Conservation (phyloP, 2,888 invertebrate genomes). For the Agonopterix arenella region DNA sequence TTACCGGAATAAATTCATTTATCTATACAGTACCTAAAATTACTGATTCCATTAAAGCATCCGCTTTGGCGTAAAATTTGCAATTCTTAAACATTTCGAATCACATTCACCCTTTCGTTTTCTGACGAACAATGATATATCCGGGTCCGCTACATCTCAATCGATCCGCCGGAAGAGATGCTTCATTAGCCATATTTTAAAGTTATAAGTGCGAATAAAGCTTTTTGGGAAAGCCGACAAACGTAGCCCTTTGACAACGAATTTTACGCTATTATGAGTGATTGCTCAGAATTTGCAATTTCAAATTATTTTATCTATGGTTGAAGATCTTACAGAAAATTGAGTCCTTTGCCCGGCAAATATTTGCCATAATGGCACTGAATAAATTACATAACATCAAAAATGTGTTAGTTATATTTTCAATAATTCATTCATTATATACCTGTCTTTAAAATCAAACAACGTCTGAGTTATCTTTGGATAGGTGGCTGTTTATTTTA, state of each 20-base stretch:
- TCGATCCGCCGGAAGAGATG: constrained; percentile 56
- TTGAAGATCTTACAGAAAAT: neutral
- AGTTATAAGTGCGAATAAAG: constrained; percentile 37
- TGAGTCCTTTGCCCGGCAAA: no score
- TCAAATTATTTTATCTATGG: constrained; percentile 3
- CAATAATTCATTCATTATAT: no score
- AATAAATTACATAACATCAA: no score
- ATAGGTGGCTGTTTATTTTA: no score
- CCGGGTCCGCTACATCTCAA: constrained; percentile 63
- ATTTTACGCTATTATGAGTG: constrained; percentile 14
- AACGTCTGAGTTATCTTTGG: no score
- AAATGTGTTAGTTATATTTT: no score
- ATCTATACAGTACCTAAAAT: no score
- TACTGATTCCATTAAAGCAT: constrained; percentile 1
- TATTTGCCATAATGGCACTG: no score
- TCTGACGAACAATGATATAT: constrained; percentile 51
- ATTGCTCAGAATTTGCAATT: constrained; percentile 7
- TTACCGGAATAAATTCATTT: no score
- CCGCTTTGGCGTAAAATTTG: constrained; percentile 39
- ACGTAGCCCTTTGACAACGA: constrained; percentile 20
- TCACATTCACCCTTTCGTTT: constrained; percentile 53
- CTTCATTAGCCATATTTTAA: constrained; percentile 56
- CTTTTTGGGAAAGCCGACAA: constrained; percentile 52
- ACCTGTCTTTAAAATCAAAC: no score
- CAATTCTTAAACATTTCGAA: constrained; percentile 19